Conservation (phyloP, 2,888 invertebrate species). For the Chrysotoxum bicinctum region DNA sequence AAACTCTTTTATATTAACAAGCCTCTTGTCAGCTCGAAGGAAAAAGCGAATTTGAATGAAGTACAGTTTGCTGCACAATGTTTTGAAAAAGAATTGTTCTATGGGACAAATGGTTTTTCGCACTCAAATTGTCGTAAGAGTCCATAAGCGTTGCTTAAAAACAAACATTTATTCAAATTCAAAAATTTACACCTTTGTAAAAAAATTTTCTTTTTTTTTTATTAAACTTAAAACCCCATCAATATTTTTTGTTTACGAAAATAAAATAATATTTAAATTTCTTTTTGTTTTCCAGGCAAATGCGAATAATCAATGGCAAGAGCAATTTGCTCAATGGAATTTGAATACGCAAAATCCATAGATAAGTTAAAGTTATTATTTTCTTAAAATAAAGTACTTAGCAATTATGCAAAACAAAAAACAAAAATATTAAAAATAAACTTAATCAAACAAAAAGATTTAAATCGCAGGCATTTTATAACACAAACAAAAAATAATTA, state of each 20-base stretch:
- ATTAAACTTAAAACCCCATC: too few relatives aligned
- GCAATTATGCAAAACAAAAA: constrained; percentile 11
- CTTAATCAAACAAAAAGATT: constrained; percentile 60
- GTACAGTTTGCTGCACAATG: too few relatives aligned
- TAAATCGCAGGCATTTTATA: constrained; percentile 63
- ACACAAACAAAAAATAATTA: constrained; percentile 24
- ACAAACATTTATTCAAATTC: too few relatives aligned
- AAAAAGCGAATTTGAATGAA: too few relatives aligned
- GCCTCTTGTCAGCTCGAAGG: too few relatives aligned
- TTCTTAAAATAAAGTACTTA: constrained; percentile 44
- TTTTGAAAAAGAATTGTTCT: too few relatives aligned
- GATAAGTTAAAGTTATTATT: constrained; percentile 19
- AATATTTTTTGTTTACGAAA: background rate
- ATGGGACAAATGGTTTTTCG: too few relatives aligned
- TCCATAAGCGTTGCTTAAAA: too few relatives aligned
- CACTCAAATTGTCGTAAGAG: too few relatives aligned
- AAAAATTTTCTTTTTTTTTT: too few relatives aligned
- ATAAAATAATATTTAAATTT: background rate
- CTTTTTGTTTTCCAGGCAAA: constrained; percentile 77
- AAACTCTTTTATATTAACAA: too few relatives aligned
- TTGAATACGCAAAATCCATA: constrained; percentile 79
- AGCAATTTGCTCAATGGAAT: constrained; percentile 82
- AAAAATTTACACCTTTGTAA: too few relatives aligned
- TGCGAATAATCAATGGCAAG: constrained; percentile 82
- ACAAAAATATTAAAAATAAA: constrained; percentile 33